Evolutionary conservation across 2,888 invertebrate genomes (phyloP).

Genomic region (Odontocerum albicorne): DNA sequence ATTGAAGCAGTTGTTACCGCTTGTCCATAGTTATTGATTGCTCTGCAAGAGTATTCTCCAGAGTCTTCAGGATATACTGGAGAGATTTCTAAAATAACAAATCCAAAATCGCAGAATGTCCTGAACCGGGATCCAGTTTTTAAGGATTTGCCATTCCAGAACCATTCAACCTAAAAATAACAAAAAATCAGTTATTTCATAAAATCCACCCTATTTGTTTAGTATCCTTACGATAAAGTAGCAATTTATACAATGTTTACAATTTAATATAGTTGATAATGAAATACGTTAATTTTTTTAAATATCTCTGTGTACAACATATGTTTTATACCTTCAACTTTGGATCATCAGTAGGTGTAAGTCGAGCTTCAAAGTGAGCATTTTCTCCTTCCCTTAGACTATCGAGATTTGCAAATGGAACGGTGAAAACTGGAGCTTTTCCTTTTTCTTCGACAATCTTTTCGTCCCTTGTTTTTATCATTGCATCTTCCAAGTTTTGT

Average conservation of each 20-base stretch:
- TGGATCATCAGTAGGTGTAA: slow-evolving; percentile 89
- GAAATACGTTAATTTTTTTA: too few species aligned
- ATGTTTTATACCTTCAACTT: slow-evolving; percentile 77
- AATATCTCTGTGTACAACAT: too few species aligned
- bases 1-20: slow-evolving; percentile 87
- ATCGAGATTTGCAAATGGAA: slow-evolving; percentile 84
- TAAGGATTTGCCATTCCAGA: slow-evolving; percentile 88
- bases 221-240: too few species aligned
- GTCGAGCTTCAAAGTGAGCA: slow-evolving; percentile 86
- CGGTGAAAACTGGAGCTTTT: slow-evolving; percentile 88
- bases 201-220: too few species aligned
- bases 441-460: slow-evolving; percentile 73
- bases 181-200: too few species aligned
- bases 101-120: slow-evolving; percentile 97
- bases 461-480: slow-evolving; percentile 76
- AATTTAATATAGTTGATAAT: neutral
- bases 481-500: slow-evolving; percentile 87
- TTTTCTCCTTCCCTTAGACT: slow-evolving; percentile 89
- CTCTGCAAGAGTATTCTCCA: slow-evolving; percentile 88
- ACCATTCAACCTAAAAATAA: slow-evolving; percentile 87
- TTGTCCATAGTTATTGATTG: slow-evolving; percentile 86
- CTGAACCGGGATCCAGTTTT: slow-evolving; percentile 91
- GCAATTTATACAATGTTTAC: too few species aligned
- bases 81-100: slow-evolving; percentile 95
- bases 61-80: slow-evolving; percentile 97